Conservation (phyloP, 2,888 invertebrate species). For the Stenchaetothrips biformis region DNA sequence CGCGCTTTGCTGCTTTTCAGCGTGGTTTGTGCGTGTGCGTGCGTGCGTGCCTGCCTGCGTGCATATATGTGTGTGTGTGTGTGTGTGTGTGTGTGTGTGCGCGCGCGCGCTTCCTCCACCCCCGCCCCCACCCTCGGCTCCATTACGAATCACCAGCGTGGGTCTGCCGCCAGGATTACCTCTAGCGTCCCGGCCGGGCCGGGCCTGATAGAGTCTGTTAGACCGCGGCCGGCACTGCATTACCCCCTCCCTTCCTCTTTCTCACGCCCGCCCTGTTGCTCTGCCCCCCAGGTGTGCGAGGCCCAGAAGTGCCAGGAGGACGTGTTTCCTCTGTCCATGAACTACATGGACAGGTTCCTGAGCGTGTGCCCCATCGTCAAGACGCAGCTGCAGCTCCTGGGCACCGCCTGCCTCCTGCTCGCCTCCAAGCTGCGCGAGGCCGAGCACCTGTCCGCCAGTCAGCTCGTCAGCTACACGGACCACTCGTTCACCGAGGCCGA, state of each 20-base stretch:
- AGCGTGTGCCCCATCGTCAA: conserved; percentile 76
- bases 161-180: conserved; percentile 25
- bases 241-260: conserved; percentile 26
- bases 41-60: conserved; percentile 29
- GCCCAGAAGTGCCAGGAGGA: conserved; percentile 90
- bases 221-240: background rate
- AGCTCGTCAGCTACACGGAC: conserved; percentile 88
- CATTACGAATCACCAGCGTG: background rate
- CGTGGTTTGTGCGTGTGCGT: conserved; percentile 25
- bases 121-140: background rate
- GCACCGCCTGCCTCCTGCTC: conserved; percentile 84
- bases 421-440: conserved; percentile 92
- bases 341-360: conserved; percentile 90
- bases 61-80: conserved; percentile 26
- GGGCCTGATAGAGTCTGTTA: too few species aligned
- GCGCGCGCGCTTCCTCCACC: background rate
- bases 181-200: background rate
- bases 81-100: background rate
- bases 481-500: conserved; percentile 83
- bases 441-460: conserved; percentile 69
- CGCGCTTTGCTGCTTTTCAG: conserved; percentile 25
- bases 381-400: conserved; percentile 84
- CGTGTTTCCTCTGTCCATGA: conserved; percentile 87
- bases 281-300: conserved; percentile 79
- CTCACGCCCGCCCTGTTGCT: conserved; percentile 31